These are phyloP conservation scores for Drosophila lowei DNA, from an alignment of 1,140 invertebrate species.

Conservation along the genomic window DNA sequence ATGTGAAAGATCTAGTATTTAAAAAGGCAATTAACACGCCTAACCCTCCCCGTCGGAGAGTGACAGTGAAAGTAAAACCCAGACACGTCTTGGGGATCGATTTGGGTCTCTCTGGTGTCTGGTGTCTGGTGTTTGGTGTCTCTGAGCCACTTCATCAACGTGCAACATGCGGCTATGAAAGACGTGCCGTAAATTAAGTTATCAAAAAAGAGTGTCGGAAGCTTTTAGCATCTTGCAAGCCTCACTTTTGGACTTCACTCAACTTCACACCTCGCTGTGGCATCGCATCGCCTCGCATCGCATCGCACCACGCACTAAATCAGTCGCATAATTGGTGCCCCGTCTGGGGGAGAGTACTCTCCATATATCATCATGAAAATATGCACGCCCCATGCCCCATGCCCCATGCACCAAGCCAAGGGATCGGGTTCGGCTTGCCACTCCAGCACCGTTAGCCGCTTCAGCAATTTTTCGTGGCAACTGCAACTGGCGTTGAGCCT, in stretches of 20 bases:
- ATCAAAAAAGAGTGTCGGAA: constrained; percentile 75
- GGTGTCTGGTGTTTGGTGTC: too few relatives aligned
- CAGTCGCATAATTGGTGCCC: constrained; percentile 70
- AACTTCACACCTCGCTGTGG: constrained; percentile 61
- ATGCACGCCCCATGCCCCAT: constrained; percentile 58
- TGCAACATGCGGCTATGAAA: constrained; percentile 28
- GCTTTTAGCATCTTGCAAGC: constrained; percentile 68
- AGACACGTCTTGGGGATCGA: constrained; percentile 26
- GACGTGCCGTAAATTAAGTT: constrained; percentile 74
- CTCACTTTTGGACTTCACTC: constrained; percentile 51
- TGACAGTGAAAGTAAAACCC: constrained; percentile 72
- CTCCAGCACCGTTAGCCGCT: constrained; percentile 51
- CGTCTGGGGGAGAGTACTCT: constrained; percentile 10
- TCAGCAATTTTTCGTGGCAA: constrained; percentile 38
- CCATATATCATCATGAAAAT: constrained; percentile 70
- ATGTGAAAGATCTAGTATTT: constrained; percentile 27
- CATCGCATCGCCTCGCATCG: not conserved
- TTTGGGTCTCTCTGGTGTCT: not conserved
- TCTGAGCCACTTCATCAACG: constrained; percentile 63
- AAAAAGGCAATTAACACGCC: constrained; percentile 64
- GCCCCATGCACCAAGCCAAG: constrained; percentile 47
- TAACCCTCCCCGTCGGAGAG: constrained; percentile 16
- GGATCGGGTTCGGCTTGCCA: constrained; percentile 20
- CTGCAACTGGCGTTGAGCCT: constrained; percentile 36
- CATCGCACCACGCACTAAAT: constrained; percentile 67